Evolutionary conservation across 2,113 vertebrate species (phyloP).

Genomic region (Caretta caretta): DNA sequence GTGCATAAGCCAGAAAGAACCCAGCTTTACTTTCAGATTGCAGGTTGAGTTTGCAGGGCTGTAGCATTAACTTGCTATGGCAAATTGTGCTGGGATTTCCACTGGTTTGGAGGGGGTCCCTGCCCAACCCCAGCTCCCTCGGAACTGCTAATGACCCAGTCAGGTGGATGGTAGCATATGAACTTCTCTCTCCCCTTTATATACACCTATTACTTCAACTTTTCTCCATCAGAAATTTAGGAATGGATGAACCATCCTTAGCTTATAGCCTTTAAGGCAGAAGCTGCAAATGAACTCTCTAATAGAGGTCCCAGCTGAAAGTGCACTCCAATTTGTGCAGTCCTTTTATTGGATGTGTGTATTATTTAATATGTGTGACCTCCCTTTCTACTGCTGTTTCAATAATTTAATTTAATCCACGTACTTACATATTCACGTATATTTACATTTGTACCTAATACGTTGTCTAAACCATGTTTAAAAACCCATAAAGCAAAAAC

Average conservation of each 20-base stretch:
- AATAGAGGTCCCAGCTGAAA: neutral
- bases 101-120: neutral
- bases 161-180: neutral
- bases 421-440: neutral
- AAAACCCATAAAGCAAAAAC: neutral
- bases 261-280: neutral
- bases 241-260: neutral
- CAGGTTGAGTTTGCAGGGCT: neutral
- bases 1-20: neutral
- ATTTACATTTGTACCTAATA: neutral
- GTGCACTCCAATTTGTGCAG: neutral
- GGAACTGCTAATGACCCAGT: neutral
- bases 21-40: neutral
- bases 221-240: neutral
- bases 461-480: neutral
- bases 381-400: neutral
- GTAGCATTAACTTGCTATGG: neutral
- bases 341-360: neutral
- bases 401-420: neutral
- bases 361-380: neutral
- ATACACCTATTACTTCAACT: neutral
- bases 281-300: neutral
- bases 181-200: neutral
- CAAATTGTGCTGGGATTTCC: neutral
- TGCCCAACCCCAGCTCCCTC: neutral